Percentiles rank a stretch among this genome's conserved stretches.
Conservation (phyloP, 2,797 vertebrate species). For the Pogoniulus pusillus region DNA sequence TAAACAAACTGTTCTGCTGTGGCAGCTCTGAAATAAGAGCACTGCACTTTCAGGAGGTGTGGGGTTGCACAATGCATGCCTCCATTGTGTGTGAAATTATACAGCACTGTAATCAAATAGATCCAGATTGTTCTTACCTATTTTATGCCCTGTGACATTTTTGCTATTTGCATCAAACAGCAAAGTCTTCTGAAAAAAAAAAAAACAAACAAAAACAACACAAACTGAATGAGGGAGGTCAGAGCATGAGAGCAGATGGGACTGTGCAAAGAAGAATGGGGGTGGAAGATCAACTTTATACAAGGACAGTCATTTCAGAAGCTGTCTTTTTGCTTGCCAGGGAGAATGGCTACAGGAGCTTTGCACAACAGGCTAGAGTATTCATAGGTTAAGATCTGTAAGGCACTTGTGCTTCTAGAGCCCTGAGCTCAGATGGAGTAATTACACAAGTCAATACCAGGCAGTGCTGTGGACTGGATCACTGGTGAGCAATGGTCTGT, state of each 20-base stretch:
- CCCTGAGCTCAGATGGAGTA: background rate
- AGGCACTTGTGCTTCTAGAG: background rate
- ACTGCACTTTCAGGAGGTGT: slow-evolving; percentile 45
- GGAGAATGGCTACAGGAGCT: background rate
- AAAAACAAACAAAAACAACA: background rate
- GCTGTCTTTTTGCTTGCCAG: background rate
- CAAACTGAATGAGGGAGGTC: background rate
- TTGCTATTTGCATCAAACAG: slow-evolving; percentile 41
- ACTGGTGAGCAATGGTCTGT: accelerated
- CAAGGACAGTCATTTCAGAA: background rate
- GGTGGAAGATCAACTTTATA: background rate
- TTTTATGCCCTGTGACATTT: slow-evolving; percentile 63
- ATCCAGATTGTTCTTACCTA: slow-evolving; percentile 55
- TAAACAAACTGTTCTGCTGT: slow-evolving; percentile 35
- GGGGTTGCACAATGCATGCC: slow-evolving; percentile 38
- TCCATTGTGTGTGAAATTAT: slow-evolving; percentile 66
- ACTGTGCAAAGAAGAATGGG: background rate
- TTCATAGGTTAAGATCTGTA: background rate
- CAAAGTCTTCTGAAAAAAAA: slow-evolving; percentile 15
- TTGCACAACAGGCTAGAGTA: background rate
- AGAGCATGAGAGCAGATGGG: background rate
- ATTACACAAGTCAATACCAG: background rate
- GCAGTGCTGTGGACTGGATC: background rate
- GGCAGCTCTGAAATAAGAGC: slow-evolving; percentile 21
- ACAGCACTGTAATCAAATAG: slow-evolving; percentile 60